Base-by-base conservation (phyloP, 2,888 invertebrate species). In the Caenorhabditis sp. region DNA sequence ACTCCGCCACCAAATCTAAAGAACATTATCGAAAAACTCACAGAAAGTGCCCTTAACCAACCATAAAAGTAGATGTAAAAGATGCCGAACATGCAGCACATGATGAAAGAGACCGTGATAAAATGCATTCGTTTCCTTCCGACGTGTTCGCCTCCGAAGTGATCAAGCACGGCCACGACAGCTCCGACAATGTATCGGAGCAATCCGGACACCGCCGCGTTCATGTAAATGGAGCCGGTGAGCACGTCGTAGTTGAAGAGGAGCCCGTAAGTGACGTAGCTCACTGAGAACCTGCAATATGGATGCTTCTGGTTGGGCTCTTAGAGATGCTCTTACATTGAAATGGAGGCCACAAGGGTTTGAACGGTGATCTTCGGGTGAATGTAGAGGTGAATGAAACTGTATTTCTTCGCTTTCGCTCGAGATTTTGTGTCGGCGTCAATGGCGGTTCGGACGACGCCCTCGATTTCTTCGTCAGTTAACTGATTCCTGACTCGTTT, bases 231-330 rank as follows among this genome's bases (percentile, higher is more conserved):
- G 3, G 83, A 83, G 2, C 86, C 86, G 32, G 78, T 76, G 20
- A 85, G 77, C 9, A 78, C 79, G 50, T 83, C 83, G 78, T 85
- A 79, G 39, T 87, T 87, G 80, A 85, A 87, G 7, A 87, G 61
- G 1, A 87, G 78, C 7, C 82, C 85, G 48, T 87, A 86, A 26
- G 84, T 86, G 27, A 86, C 79, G 32, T 83, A 80, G 35, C 78
- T 77, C 4, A 85, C 55, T 8, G 84, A 79, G 45, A 86, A 79
- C 70, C 84, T 84, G 65, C 24, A 24, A 26, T 11, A n/a, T 15
- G 13, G 6, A 20, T 20, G 17, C 17, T 20, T n/a, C 6, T 13
- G 2, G 15, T 32, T 7, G 13, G 2, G 32, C 26, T 53, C 17
- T 32, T 45, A 9, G 5, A 1, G n/a, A 26, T 17, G 35, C 62